These are phyloP conservation scores for Monodelphis domestica DNA, from an alignment of 2,797 vertebrate genomes.

Conservation along the genomic window DNA sequence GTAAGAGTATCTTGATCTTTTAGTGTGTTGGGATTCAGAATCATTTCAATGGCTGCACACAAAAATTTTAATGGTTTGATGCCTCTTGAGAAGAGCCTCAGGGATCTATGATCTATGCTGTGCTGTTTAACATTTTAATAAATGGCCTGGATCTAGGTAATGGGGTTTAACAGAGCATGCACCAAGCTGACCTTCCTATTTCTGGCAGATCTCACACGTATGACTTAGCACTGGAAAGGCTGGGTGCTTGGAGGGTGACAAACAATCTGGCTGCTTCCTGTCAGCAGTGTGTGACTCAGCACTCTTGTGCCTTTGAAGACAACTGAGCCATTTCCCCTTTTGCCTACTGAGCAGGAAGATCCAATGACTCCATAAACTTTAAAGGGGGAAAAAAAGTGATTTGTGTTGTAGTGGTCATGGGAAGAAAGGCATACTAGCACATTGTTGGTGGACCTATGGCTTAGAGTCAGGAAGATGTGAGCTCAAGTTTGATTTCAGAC, in stretches of 20 bases:
- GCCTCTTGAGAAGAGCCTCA: neutral
- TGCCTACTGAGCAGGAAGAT: neutral
- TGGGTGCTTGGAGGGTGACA: neutral
- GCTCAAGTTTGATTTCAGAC: too few species aligned
- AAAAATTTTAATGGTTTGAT: neutral
- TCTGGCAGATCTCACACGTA: neutral
- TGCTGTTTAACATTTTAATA: neutral
- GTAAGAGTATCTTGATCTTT: neutral
- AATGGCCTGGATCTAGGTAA: neutral
- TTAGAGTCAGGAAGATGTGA: too few species aligned
- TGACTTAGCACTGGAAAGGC: neutral
- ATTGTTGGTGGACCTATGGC: neutral
- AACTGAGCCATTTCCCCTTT: neutral
- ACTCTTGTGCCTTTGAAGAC: neutral
- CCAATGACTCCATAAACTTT: neutral
- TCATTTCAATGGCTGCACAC: neutral
- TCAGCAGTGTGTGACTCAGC: neutral
- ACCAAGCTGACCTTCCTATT: neutral
- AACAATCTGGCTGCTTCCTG: neutral
- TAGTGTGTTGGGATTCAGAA: neutral
- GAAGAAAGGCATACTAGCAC: neutral
- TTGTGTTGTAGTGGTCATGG: neutral
- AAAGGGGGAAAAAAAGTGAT: neutral
- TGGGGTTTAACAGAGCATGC: neutral
- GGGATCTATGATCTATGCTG: neutral